Base-by-base conservation (phyloP, 2,888 invertebrate genomes). In the Magallana nippona region DNA sequence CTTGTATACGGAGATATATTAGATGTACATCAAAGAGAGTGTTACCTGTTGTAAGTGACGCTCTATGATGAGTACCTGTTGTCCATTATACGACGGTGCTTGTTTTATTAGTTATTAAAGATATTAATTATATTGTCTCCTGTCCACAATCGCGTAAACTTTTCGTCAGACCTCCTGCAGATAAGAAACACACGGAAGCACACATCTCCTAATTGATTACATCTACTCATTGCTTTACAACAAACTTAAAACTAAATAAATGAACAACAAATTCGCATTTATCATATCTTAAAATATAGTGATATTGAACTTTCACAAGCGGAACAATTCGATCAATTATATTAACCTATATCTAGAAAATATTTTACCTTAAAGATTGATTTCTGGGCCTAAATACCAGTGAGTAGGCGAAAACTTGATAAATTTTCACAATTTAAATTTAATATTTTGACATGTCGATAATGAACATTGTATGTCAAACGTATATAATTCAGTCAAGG, bases 71-170 rank as follows among this genome's bases (percentile, higher is more conserved):
- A 71, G 13, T 15, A 19, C 71, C 71, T 19, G 22, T 71, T 22
- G 22, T 71, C 22, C 15, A 22, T 71, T 71, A 71, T 32, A 22
- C 32, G 71, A 71, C 71, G 32, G 15, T 11, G 27, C 71, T 71
- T 71, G 71, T 71, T 71, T 71, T 71, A 71, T 71, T 27, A 27
- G 71, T 71, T 71, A 71, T 71, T 71, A 71, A 71, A 22, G 71
- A 71, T 71, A 71, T 71, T 71, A 71, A 71, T 71, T 71, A 71
- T 71, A 32, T 71, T 71, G 44, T 44, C 27, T 27, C 13, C 27
- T 71, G 71, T 71, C 71, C 71, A 71, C 19, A 71, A 71, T 32
- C 19, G 71, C 32, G 71, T 32, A 71, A 71, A 71, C 10, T 71
- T 22, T 71, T 32, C 10, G 27, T 15, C 71, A 71, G 71, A 71